phyloP scores from a whole-genome alignment of 1,140 invertebrate species.

The Aphelinus certus region DNA sequence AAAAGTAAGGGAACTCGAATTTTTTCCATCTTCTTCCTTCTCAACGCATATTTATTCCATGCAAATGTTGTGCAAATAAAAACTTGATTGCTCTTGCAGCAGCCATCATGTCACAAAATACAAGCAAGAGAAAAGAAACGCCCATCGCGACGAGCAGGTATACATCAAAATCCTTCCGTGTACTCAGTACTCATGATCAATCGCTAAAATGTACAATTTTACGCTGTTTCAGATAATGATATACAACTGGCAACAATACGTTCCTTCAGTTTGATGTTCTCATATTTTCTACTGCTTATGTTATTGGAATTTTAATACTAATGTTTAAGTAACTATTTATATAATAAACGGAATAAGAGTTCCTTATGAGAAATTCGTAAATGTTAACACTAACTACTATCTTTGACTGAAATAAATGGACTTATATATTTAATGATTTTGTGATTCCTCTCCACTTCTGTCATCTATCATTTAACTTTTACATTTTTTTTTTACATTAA shows the following conservation, averaged over 20 bases:
- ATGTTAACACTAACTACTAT: conserved; percentile 38
- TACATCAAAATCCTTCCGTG: neutral
- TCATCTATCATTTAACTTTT: too few relatives aligned
- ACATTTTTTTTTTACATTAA: conserved; percentile 19
- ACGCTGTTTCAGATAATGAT: conserved; percentile 28
- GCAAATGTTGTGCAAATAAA: conserved; percentile 21
- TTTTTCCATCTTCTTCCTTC: conserved; percentile 8
- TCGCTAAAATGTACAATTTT: conserved; percentile 4
- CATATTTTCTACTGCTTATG: conserved; percentile 16
- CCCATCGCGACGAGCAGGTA: conserved; percentile 29
- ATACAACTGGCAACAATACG: neutral
- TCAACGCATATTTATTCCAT: conserved; percentile 27
- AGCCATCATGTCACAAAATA: conserved; percentile 37
- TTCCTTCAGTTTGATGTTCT: conserved; percentile 13
- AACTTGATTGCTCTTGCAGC: conserved; percentile 34
- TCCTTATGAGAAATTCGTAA: conserved; percentile 36
- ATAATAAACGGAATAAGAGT: conserved; percentile 40
- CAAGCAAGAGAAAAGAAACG: conserved; percentile 36
- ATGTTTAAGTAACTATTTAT: conserved; percentile 34
- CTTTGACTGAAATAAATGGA: conserved; percentile 40
- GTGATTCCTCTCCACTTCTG: neutral
- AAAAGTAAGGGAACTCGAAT: conserved; percentile 41
- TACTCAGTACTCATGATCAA: neutral
- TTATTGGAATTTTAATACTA: conserved; percentile 32
- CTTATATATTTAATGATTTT: conserved; percentile 26